Evolutionary conservation across 1,140 invertebrate genomes (phyloP), one percentile per base, ranked within the genome.

Genomic region (Doryteuthis pealeii): DNA sequence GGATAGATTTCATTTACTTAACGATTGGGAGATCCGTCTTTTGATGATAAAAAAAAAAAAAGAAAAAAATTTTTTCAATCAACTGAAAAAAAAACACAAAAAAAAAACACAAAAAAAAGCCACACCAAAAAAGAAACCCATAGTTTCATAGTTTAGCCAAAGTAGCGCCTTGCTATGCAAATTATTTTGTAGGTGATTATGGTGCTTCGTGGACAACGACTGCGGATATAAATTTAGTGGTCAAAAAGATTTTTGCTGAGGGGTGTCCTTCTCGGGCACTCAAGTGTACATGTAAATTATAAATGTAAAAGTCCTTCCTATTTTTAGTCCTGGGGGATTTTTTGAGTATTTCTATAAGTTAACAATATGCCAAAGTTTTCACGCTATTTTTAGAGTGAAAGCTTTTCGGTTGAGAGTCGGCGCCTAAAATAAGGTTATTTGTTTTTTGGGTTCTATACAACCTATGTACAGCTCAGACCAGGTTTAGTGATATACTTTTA

Each of bases 101-200:
- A 33, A 33, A 31, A 26, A 68, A 68, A 68, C 28, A 5, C 15
- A 68, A 68, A 68, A 68, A 28, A 26, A 18, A 26, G 15, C 3
- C 15, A 3, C 28, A 26, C 28, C 15, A 33, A 32, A 32, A 32
- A 32, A 5, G 18, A 14, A 32, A 14, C 6, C 22, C n/a, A 22
- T 68, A 68, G 66, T 68, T 31, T 68, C 18, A 33, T 68, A 32
- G 66, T 30, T 68, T 68, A 68, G 54, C 54, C 54, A n/a, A 62
- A 62, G 54, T 68, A 68, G 66, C 66, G 66, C 66, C 66, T 68
- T 32, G 66, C 66, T 68, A 68, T 68, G 66, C 66, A 68, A 68
- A 68, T 68, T 68, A 68, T 68, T 62, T 68, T 68, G 66, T 68
- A 68, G 66, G 66, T 32, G 31, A 68, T 30, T 22, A 68, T 68